Evolutionary conservation across 2,797 vertebrate genomes (phyloP), one percentile per base, ranked within the genome.

Genomic region (Myripristis jacobus): DNA sequence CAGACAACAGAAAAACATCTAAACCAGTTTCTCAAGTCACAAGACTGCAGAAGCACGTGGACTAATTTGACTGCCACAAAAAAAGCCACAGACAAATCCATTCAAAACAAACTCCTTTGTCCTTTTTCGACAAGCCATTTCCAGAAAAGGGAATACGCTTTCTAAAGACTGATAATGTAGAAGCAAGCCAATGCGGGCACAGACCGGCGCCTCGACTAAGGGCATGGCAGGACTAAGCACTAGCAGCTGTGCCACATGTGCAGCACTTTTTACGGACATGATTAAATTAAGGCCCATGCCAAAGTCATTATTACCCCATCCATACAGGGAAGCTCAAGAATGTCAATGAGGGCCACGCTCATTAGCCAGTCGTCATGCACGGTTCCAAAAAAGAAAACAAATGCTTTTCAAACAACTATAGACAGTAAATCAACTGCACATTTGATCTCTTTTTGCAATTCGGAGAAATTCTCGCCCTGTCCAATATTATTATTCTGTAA

Each of bases 161-260:
- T 31, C 27, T 65, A 64, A 68, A 70, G 71, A 16, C 76, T 12
- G 84, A 87, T 70, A 71, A 69, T 50, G 47, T 55, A 29, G 58
- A 57, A 77, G 70, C 67, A 44, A 84, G 80, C 71, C 79, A 54
- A 50, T 0, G 18, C 41, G 59, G 87, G 85, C 76, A 77, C 70
- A 18, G 7, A 60, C 52, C 51, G 56, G 77, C 81, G 81, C 72
- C 78, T 62, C 57, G 36, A 66, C 83, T 38, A 1, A 57, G 80
- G 73, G 75, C 70, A 70, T 3, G 77, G 78, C 61, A 6, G 9
- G 60, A 29, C 72, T 84, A 82, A 89, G 74, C 55, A 34, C 79
- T 77, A 77, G 81, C 90, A 90, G 87, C 85, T 91, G 90, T 60
- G 79, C 78, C 81, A 82, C 89, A 90, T 89, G 86, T 88, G 89